Conservation (phyloP, 2,797 vertebrate genomes). For the Muraenolepis orangiensis region DNA sequence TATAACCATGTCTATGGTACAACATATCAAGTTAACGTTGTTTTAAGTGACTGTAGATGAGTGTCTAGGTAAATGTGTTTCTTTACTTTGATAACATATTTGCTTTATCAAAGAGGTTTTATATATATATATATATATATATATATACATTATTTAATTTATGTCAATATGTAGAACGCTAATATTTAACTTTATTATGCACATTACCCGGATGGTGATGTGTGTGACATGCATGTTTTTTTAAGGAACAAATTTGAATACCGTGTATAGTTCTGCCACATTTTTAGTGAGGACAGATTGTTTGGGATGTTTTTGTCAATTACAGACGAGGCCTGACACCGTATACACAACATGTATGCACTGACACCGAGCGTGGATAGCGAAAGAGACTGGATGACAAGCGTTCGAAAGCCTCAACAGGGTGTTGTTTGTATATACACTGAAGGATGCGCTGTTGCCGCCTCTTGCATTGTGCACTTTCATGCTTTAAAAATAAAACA, state of each 20-base stretch:
- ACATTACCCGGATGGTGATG: constrained; percentile 22
- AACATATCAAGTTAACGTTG: constrained; percentile 31
- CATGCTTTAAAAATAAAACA: constrained; percentile 8
- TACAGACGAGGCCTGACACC: background rate
- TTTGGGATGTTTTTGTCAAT: background rate
- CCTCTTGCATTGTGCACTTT: background rate
- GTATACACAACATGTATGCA: background rate
- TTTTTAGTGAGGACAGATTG: background rate
- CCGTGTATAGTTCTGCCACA: background rate
- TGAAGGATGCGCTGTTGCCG: background rate
- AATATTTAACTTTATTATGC: constrained; percentile 54
- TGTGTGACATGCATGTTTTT: constrained; percentile 6
- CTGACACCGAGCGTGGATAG: background rate
- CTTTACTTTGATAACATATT: constrained; percentile 15
- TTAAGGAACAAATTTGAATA: background rate
- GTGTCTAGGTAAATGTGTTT: constrained; percentile 37
- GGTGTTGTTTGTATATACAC: background rate
- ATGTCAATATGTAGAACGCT: constrained; percentile 48
- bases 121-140: no score
- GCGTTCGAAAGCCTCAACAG: background rate
- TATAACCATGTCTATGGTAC: constrained; percentile 59
- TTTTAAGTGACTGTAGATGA: constrained; percentile 25
- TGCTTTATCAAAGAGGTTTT: constrained; percentile 45
- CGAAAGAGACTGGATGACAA: background rate
- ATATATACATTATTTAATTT: constrained; percentile 63